A percentile compares a stretch with the other conserved stretches of the same genome.
Conservation (phyloP, 2,888 invertebrate species). For the Scrobipalpa atriplicella region DNA sequence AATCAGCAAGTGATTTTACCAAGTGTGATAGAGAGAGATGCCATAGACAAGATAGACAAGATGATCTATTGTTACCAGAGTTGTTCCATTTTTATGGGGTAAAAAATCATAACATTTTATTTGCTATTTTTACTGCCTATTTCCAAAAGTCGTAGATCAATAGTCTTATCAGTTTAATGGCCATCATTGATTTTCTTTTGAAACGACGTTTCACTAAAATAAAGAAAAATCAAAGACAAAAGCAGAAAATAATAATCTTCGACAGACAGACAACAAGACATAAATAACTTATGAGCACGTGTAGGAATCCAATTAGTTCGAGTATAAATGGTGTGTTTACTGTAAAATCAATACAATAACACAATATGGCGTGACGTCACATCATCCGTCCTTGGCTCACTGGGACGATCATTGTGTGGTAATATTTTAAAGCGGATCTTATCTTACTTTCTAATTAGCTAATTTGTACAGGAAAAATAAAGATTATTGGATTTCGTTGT, state of each 20-base stretch:
- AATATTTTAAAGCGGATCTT: too few relatives aligned
- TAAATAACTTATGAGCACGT: background rate
- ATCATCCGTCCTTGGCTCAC: background rate
- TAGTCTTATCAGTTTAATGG: too few relatives aligned
- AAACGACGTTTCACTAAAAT: too few relatives aligned
- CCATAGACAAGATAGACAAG: slow-evolving; percentile 91
- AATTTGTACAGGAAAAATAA: too few relatives aligned
- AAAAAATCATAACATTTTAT: too few relatives aligned
- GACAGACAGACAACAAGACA: background rate
- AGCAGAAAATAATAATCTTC: background rate
- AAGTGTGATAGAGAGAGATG: slow-evolving; percentile 86
- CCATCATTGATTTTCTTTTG: too few relatives aligned
- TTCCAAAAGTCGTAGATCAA: too few relatives aligned
- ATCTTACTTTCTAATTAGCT: too few relatives aligned
- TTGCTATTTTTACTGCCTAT: too few relatives aligned
- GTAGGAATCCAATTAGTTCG: slow-evolving; percentile 3
- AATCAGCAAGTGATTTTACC: background rate
- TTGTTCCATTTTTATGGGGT: too few relatives aligned
- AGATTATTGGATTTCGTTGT: too few relatives aligned
- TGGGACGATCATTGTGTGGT: background rate
- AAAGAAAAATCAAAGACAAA: background rate
- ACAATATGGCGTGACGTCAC: slow-evolving; percentile 6
- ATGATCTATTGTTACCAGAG: slow-evolving; percentile 88
- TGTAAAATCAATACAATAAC: slow-evolving; percentile 19
- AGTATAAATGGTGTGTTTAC: slow-evolving; percentile 10